Conservation (phyloP, 2,888 invertebrate genomes). For the Drosophila mayaguana region DNA sequence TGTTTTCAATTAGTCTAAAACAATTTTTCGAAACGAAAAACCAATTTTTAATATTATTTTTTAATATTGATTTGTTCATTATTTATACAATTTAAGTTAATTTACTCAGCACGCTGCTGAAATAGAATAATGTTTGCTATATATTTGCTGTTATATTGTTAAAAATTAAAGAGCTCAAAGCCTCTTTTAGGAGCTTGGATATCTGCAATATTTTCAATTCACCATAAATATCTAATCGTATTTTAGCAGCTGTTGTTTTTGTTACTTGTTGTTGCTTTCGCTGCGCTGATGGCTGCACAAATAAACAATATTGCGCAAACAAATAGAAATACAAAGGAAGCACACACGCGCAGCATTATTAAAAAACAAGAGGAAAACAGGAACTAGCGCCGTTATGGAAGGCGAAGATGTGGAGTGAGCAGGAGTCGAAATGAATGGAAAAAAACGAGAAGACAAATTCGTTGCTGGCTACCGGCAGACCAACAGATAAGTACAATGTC, state of each 20-base stretch:
- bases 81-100: too few relatives aligned
- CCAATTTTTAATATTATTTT: too few relatives aligned
- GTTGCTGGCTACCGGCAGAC: constrained; percentile 26
- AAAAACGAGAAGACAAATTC: constrained; percentile 41
- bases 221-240: not conserved
- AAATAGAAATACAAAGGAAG: constrained; percentile 19
- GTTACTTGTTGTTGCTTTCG: not conserved
- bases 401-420: constrained; percentile 4
- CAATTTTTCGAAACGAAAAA: not conserved
- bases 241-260: not conserved
- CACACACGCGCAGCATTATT: constrained; percentile 8
- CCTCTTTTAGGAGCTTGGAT: too few relatives aligned
- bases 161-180: not conserved
- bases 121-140: too few relatives aligned
- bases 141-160: not conserved
- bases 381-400: constrained; percentile 21
- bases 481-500: constrained; percentile 49
- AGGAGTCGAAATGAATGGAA: constrained; percentile 3
- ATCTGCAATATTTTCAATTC: not conserved
- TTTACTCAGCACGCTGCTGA: too few relatives aligned
- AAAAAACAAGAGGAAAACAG: not conserved
- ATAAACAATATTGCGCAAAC: constrained; percentile 34
- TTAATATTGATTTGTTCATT: too few relatives aligned
- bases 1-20: not conserved
- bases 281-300: constrained; percentile 5